These are phyloP conservation scores for Stichodactyla mertensii DNA, from an alignment of 64 coral and sea anemone genomes.

Conservation along the genomic window DNA sequence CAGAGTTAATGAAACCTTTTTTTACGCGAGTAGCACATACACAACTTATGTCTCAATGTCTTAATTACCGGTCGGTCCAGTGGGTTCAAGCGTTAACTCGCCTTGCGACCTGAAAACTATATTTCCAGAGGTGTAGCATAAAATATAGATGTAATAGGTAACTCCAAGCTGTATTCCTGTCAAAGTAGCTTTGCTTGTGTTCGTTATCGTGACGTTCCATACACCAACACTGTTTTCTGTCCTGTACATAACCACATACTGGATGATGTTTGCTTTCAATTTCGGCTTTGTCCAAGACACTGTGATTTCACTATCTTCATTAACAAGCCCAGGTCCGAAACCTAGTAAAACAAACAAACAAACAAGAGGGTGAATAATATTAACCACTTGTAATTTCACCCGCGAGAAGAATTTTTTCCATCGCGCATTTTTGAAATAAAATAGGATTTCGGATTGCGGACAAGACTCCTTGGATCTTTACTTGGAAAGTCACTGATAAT, in stretches of 20 bases:
- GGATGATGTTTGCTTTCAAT: neutral
- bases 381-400: too few species aligned
- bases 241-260: neutral
- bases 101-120: neutral
- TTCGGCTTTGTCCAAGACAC: neutral
- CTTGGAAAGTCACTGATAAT: too few species aligned
- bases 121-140: neutral
- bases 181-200: neutral
- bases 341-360: neutral
- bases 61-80: neutral
- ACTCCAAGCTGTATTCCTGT: neutral
- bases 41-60: too few species aligned
- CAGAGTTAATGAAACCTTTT: too few species aligned
- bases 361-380: neutral
- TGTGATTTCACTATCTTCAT: neutral
- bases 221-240: neutral
- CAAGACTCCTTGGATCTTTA: too few species aligned
- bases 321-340: neutral
- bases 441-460: too few species aligned
- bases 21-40: too few species aligned
- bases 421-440: too few species aligned
- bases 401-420: too few species aligned
- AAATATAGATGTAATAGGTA: neutral
- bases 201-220: neutral
- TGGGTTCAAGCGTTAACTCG: neutral